Evolutionary conservation across 2,888 invertebrate species (phyloP).

Genomic region (Sinohyriopsis cumingii): DNA sequence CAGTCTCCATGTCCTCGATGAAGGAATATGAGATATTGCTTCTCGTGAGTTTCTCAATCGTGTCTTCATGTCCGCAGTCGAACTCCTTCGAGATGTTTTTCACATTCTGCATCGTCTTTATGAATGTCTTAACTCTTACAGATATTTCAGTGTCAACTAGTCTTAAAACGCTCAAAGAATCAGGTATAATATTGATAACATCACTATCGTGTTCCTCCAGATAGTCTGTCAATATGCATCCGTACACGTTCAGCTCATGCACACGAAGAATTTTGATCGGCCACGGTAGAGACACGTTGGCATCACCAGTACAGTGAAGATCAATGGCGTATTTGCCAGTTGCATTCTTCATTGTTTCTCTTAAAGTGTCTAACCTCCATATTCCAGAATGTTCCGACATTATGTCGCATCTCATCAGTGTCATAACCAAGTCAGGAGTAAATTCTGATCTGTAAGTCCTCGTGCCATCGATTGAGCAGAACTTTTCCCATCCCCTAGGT

Average conservation of each 20-base stretch:
- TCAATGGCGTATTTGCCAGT: constrained; percentile 21
- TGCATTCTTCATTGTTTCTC: constrained; percentile 5
- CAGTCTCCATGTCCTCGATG: constrained; percentile 5
- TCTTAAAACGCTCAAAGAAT: constrained; percentile 30
- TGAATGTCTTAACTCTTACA: constrained; percentile 14
- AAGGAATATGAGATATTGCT: constrained; percentile 34
- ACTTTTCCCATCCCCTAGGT: constrained; percentile 24
- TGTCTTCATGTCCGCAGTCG: constrained; percentile 40
- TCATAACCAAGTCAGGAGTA: constrained; percentile 11
- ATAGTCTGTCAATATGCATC: constrained; percentile 34
- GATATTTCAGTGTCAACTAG: constrained; percentile 18
- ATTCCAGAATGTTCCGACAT: constrained; percentile 11
- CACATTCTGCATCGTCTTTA: constrained; percentile 14
- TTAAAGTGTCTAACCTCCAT: constrained; percentile 15
- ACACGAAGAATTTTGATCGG: constrained; percentile 40
- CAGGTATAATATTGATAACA: constrained; percentile 20
- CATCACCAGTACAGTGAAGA: constrained; percentile 21
- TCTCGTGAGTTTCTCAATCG: constrained; percentile 20
- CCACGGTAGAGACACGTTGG: constrained; percentile 38
- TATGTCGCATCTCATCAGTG: constrained; percentile 17
- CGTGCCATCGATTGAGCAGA: constrained; percentile 17
- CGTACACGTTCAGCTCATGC: constrained; percentile 20
- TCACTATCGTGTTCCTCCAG: constrained; percentile 22
- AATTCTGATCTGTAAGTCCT: constrained; percentile 24
- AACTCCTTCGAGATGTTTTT: constrained; percentile 26